phyloP scores from a whole-genome alignment of 2,888 invertebrate genomes.

The Drosophila vallismaia region DNA sequence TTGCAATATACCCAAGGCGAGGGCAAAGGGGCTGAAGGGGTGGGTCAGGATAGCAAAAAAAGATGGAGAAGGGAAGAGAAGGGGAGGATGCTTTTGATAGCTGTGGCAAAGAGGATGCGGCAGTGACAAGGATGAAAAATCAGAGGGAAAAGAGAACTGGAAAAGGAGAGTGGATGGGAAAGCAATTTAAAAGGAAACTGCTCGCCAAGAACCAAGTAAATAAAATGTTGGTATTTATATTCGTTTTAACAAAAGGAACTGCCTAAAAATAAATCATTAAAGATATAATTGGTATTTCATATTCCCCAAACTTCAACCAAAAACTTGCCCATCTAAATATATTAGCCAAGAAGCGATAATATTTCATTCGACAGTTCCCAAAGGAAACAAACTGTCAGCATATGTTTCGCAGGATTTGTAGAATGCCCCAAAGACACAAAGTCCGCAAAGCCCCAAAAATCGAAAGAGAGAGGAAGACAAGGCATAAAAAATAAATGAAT shows the following conservation, averaged over 20 bases:
- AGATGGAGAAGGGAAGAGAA: slow-evolving; percentile 29
- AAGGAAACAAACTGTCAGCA: slow-evolving; percentile 26
- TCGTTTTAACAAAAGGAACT: background rate
- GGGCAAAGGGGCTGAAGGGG: slow-evolving; percentile 13
- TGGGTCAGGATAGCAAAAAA: background rate
- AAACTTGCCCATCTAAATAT: slow-evolving; percentile 4
- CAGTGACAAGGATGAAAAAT: slow-evolving; percentile 56
- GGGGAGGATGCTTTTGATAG: slow-evolving; percentile 63
- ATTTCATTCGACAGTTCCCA: slow-evolving; percentile 22
- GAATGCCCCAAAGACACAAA: slow-evolving; percentile 17
- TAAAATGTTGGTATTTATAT: slow-evolving; percentile 41
- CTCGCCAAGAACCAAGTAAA: slow-evolving; percentile 35
- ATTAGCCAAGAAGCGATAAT: slow-evolving; percentile 20
- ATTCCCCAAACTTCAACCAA: background rate
- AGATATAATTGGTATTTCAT: slow-evolving; percentile 1
- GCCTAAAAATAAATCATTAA: background rate
- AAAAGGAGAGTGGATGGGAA: slow-evolving; percentile 33
- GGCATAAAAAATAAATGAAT: slow-evolving; percentile 41
- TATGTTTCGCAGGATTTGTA: slow-evolving; percentile 27
- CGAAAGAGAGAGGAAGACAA: slow-evolving; percentile 12
- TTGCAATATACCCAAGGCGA: slow-evolving; percentile 73
- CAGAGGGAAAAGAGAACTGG: slow-evolving; percentile 11
- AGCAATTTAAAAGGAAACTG: slow-evolving; percentile 45
- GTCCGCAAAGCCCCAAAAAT: slow-evolving; percentile 7
- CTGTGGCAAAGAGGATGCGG: slow-evolving; percentile 55